Conservation (phyloP, 2,797 vertebrate species). For the Anas capensis region DNA sequence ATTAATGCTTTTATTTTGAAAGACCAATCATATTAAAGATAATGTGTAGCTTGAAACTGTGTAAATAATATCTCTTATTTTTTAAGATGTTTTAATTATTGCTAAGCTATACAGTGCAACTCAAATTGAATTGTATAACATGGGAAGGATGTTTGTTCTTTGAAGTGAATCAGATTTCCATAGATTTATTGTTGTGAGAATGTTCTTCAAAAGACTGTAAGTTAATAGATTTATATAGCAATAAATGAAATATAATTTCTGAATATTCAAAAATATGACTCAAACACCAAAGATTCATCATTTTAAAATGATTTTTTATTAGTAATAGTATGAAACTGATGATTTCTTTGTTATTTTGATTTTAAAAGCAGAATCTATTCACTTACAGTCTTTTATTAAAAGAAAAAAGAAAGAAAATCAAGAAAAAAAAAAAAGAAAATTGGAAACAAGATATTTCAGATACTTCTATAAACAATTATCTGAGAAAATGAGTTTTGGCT, state of each 20-base stretch:
- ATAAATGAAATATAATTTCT: background rate
- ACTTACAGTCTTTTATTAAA: background rate
- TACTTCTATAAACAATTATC: background rate
- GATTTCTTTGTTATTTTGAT: background rate
- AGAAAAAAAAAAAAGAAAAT: background rate
- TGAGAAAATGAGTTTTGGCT: background rate
- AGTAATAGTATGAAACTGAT: background rate
- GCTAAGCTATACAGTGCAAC: background rate
- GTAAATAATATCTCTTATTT: background rate
- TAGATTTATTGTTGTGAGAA: background rate
- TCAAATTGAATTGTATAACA: background rate
- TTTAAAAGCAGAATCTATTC: background rate
- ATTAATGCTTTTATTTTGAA: background rate
- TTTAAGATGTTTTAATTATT: background rate
- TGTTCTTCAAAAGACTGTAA: background rate
- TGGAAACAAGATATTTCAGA: background rate
- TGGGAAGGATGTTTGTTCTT: background rate
- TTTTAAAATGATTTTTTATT: background rate
- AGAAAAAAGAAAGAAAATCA: background rate
- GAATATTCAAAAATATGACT: background rate
- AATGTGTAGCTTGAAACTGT: background rate
- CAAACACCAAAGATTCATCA: background rate
- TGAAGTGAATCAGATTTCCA: conserved; percentile 6
- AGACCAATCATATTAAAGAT: background rate
- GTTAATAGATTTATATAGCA: background rate